Percentiles rank a stretch among this genome's conserved stretches.
These are phyloP conservation scores for Hypanus sabinus DNA, from an alignment of 2,113 vertebrate genomes.

Conservation along the genomic window DNA sequence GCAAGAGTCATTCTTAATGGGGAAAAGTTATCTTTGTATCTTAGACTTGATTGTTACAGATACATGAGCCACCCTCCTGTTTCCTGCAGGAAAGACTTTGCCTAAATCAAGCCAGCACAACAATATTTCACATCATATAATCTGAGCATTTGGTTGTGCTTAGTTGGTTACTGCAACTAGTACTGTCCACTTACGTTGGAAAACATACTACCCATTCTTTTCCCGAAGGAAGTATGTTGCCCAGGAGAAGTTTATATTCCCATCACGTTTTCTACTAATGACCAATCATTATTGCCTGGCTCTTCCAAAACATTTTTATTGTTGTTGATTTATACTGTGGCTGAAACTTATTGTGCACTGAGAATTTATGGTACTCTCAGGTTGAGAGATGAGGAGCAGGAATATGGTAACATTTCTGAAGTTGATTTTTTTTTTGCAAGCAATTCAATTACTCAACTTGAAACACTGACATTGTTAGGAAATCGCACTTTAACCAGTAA, in stretches of 20 bases:
- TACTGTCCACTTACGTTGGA: neutral
- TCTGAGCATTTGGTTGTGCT: neutral
- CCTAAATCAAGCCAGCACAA: neutral
- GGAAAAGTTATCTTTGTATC: neutral
- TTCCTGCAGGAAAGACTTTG: neutral
- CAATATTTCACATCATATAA: neutral
- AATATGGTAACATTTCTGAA: neutral
- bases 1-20: neutral
- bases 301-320: neutral
- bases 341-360: neutral
- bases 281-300: neutral
- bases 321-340: neutral
- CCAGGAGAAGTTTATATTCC: neutral
- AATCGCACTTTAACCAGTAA: neutral
- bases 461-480: neutral
- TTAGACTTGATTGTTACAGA: neutral
- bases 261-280: neutral
- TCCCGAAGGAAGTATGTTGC: neutral
- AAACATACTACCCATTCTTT: neutral
- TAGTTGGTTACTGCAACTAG: neutral
- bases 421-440: neutral
- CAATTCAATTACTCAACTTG: slow-evolving; percentile 11
- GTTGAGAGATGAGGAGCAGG: neutral
- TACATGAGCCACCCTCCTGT: neutral
- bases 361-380: neutral